These are phyloP conservation scores for Andrena bicolor DNA, from an alignment of 2,888 invertebrate species.

Conservation along the genomic window DNA sequence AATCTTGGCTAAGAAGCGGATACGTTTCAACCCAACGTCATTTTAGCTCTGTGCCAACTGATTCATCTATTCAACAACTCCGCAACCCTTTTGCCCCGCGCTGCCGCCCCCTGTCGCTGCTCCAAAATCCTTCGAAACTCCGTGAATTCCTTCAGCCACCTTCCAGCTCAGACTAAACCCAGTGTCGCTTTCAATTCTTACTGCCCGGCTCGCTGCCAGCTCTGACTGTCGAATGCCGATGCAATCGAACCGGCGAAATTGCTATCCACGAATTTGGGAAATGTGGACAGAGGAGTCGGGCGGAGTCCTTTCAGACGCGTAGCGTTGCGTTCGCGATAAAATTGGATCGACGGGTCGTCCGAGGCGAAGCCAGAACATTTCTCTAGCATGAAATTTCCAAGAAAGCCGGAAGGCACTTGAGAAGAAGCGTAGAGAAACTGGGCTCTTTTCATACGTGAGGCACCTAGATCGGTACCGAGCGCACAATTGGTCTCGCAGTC, in stretches of 20 bases:
- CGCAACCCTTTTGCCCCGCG: too few relatives aligned
- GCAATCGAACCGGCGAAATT: background rate
- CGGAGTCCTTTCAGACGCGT: conserved; percentile 24
- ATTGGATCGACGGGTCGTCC: conserved; percentile 48
- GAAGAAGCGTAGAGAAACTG: conserved; percentile 53
- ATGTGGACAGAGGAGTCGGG: background rate
- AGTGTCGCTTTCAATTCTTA: too few relatives aligned
- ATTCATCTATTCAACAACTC: too few relatives aligned
- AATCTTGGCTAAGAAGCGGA: too few relatives aligned
- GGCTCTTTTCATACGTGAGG: conserved; percentile 71
- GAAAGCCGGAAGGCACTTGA: conserved; percentile 55
- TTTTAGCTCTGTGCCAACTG: too few relatives aligned
- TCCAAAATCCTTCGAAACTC: too few relatives aligned
- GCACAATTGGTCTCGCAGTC: conserved; percentile 71
- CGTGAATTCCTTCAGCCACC: too few relatives aligned
- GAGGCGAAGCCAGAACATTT: conserved; percentile 29
- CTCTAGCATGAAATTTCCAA: conserved; percentile 54
- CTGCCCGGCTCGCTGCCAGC: too few relatives aligned
- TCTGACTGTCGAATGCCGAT: background rate
- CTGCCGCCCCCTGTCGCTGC: too few relatives aligned
- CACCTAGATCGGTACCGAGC: conserved; percentile 66
- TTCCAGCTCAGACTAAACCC: too few relatives aligned
- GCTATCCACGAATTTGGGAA: background rate
- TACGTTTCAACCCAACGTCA: too few relatives aligned
- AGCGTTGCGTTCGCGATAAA: conserved; percentile 43